A percentile compares a stretch with the other conserved stretches of the same genome.
Conservation (phyloP, 2,113 vertebrate genomes). For the Cromileptes altivelis region DNA sequence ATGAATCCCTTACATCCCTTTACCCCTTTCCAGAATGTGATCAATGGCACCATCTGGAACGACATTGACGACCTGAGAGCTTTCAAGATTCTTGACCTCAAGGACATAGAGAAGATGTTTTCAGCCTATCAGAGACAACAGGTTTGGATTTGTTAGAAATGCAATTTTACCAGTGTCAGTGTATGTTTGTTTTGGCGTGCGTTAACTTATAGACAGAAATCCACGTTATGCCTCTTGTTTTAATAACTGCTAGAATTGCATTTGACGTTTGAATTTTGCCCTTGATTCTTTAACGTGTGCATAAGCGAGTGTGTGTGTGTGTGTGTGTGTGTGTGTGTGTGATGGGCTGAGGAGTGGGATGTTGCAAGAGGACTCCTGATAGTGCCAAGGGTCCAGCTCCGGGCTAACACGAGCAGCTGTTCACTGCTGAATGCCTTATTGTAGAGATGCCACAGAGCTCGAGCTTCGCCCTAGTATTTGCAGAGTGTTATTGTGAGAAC, state of each 20-base stretch:
- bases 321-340: slow-evolving; percentile 23
- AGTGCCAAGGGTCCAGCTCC: slow-evolving; percentile 38
- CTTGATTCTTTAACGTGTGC: neutral
- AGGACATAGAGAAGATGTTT: slow-evolving; percentile 98
- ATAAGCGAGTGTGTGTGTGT: neutral
- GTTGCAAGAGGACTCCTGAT: slow-evolving; percentile 18
- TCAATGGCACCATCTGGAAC: slow-evolving; percentile 94
- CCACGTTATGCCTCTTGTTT: neutral
- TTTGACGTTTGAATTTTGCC: slow-evolving; percentile 4
- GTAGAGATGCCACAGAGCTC: slow-evolving; percentile 56
- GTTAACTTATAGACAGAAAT: slow-evolving; percentile 3
- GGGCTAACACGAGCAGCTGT: slow-evolving; percentile 66
- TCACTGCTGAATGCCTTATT: slow-evolving; percentile 71
- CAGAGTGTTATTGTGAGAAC: slow-evolving; percentile 55
- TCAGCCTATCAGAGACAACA: slow-evolving; percentile 95
- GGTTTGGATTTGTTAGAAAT: slow-evolving; percentile 67
- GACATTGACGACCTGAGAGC: slow-evolving; percentile 94
- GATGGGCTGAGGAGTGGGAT: neutral
- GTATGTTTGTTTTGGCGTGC: neutral
- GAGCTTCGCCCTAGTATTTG: slow-evolving; percentile 58
- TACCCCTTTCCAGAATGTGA: slow-evolving; percentile 87
- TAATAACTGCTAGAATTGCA: neutral
- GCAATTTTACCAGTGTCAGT: slow-evolving; percentile 1
- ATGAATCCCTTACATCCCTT: neutral
- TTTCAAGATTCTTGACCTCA: slow-evolving; percentile 93